phyloP scores from a whole-genome alignment of 2,797 vertebrate species.

The Miichthys miiuy region DNA sequence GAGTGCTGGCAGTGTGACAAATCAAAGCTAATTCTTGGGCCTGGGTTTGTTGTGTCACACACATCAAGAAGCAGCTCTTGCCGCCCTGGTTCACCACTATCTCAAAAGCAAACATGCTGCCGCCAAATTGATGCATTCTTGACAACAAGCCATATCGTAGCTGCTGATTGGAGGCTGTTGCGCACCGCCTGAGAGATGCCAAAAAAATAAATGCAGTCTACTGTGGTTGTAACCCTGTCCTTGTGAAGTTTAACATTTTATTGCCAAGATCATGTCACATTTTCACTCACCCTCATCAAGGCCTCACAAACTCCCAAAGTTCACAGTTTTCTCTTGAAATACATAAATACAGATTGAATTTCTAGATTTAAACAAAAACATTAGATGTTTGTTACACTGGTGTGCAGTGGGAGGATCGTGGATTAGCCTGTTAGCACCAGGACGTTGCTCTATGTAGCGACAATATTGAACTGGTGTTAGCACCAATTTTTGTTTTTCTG shows the following conservation, averaged over 20 bases:
- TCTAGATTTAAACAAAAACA: slow-evolving; percentile 5
- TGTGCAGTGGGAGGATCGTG: neutral
- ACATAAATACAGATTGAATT: neutral
- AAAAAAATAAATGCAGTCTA: slow-evolving; percentile 60
- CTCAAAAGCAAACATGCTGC: slow-evolving; percentile 68
- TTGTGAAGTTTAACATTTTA: slow-evolving; percentile 39
- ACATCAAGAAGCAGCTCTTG: slow-evolving; percentile 43
- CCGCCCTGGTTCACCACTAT: slow-evolving; percentile 59
- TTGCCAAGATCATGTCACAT: slow-evolving; percentile 48
- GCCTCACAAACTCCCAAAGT: neutral
- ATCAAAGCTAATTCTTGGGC: slow-evolving; percentile 33
- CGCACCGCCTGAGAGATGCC: slow-evolving; percentile 50
- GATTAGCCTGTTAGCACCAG: neutral
- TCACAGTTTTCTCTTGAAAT: slow-evolving; percentile 30
- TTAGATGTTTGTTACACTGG: neutral
- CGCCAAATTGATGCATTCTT: slow-evolving; percentile 74
- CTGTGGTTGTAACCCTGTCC: slow-evolving; percentile 56
- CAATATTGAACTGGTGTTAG: neutral
- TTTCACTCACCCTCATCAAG: slow-evolving; percentile 22
- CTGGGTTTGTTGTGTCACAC: slow-evolving; percentile 47
- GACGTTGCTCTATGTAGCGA: too few relatives aligned
- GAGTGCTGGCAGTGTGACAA: slow-evolving; percentile 23
- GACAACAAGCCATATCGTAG: slow-evolving; percentile 69
- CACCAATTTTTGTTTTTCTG: neutral
- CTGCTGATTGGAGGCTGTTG: slow-evolving; percentile 67